These are phyloP conservation scores for Lasioglossum albipes DNA, from an alignment of 1,140 invertebrate genomes.

Conservation along the genomic window DNA sequence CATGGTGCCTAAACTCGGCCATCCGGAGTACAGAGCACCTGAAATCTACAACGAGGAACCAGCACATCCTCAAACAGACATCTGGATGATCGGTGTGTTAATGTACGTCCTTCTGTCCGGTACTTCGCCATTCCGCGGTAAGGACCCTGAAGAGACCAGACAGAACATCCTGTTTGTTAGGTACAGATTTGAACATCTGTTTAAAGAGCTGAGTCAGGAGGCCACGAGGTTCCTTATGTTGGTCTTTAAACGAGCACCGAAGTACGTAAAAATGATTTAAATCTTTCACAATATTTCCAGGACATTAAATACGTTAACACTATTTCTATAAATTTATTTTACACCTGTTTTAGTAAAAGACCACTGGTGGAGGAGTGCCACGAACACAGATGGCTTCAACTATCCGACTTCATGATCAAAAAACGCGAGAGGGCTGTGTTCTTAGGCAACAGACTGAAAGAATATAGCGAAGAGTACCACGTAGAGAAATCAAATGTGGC, in stretches of 20 bases:
- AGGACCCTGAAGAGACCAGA: constrained; percentile 90
- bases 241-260: constrained; percentile 95
- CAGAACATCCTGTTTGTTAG: constrained; percentile 96
- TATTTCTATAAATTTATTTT: neutral
- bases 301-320: no score
- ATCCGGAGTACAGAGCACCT: constrained; percentile 91
- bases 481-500: constrained; percentile 82
- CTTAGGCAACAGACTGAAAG: constrained; percentile 89
- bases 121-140: constrained; percentile 93
- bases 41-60: constrained; percentile 94
- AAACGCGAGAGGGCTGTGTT: constrained; percentile 94
- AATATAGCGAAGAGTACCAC: constrained; percentile 89
- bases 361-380: constrained; percentile 95
- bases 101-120: constrained; percentile 97
- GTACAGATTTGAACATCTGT: constrained; percentile 96
- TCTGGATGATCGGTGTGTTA: constrained; percentile 97
- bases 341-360: constrained; percentile 87
- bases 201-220: constrained; percentile 96
- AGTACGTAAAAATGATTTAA: constrained; percentile 81
- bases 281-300: no score
- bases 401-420: constrained; percentile 95
- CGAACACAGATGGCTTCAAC: constrained; percentile 96
- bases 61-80: constrained; percentile 93
- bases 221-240: constrained; percentile 96
- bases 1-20: constrained; percentile 84